Evolutionary conservation across 2,113 vertebrate genomes (phyloP).

Genomic region (Prietella phreatophila): DNA sequence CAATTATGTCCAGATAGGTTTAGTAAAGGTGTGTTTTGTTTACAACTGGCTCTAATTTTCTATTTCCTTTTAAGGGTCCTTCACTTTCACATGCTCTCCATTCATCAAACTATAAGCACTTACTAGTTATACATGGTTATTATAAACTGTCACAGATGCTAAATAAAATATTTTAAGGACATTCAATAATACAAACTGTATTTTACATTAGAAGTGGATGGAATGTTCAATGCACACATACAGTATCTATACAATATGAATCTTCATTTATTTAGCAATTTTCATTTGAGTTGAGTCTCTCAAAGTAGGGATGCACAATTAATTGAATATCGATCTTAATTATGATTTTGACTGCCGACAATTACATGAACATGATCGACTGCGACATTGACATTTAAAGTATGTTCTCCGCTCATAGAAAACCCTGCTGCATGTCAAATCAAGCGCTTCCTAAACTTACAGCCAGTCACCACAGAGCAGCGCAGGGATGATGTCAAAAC

Average conservation of each 20-base stretch:
- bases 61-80: slow-evolving; percentile 62
- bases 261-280: background rate
- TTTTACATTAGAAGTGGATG: background rate
- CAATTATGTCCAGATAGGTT: slow-evolving; percentile 66
- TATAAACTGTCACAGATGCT: background rate
- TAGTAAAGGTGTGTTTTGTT: slow-evolving; percentile 71
- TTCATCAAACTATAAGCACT: background rate
- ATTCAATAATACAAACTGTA: background rate
- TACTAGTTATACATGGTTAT: background rate
- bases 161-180: background rate
- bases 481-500: no score
- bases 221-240: background rate
- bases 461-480: no score
- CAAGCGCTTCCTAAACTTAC: no score
- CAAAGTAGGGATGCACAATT: background rate
- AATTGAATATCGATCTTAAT: no score
- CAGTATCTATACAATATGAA: background rate
- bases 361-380: no score
- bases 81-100: slow-evolving; percentile 48
- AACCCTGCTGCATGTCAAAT: no score
- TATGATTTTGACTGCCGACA: no score
- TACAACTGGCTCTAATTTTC: slow-evolving; percentile 69
- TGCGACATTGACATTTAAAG: no score
- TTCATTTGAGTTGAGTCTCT: background rate
- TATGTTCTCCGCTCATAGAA: no score